These are phyloP conservation scores for Maconellicoccus hirsutus DNA, from an alignment of 1,140 invertebrate species.

Conservation along the genomic window DNA sequence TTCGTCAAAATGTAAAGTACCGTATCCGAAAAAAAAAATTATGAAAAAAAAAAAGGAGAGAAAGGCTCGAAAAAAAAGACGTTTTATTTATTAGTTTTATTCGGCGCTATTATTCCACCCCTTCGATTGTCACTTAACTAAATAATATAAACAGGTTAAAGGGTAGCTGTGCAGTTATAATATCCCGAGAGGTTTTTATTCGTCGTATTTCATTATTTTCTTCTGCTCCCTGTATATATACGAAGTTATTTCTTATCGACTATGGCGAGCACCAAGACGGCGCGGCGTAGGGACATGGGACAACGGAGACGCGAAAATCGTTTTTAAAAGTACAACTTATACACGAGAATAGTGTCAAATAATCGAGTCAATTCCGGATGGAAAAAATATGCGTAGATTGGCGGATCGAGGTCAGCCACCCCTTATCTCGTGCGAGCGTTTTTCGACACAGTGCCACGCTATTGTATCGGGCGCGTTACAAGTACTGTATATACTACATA, in stretches of 20 bases:
- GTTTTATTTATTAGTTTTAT: conserved; percentile 23
- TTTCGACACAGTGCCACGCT: neutral
- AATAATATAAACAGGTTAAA: conserved; percentile 23
- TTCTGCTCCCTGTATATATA: neutral
- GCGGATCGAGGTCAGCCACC: conserved; percentile 7
- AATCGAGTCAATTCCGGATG: conserved; percentile 12
- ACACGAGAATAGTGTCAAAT: conserved; percentile 21
- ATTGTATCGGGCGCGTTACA: too few species aligned
- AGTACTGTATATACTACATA: too few species aligned
- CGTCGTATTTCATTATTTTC: conserved; percentile 19
- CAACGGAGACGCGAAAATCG: neutral
- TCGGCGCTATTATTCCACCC: neutral
- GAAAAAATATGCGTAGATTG: conserved; percentile 11
- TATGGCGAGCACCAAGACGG: too few species aligned
- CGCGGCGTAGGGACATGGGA: neutral
- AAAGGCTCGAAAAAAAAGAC: neutral
- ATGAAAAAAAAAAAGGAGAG: neutral
- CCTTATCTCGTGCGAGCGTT: neutral
- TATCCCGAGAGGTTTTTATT: conserved; percentile 21
- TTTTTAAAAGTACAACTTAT: conserved; percentile 20
- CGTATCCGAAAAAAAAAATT: too few species aligned
- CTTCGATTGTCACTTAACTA: conserved; percentile 17
- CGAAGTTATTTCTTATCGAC: neutral
- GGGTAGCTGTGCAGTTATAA: conserved; percentile 16
- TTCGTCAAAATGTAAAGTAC: too few species aligned